Base-by-base conservation (phyloP, 2,113 vertebrate genomes). In the Centropristis striata region DNA sequence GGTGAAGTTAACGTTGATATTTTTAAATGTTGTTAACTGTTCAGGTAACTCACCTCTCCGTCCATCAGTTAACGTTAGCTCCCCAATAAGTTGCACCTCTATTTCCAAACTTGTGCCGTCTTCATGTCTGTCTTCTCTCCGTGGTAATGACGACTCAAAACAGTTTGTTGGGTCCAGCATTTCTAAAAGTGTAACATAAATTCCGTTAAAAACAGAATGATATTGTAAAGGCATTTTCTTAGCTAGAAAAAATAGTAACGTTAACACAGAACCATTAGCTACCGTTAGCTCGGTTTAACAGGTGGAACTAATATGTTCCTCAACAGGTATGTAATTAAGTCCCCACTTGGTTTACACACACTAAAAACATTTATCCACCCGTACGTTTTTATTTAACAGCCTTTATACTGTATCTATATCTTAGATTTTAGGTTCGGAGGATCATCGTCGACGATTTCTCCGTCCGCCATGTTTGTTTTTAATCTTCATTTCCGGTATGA, bases 381-480 rank as follows among this genome's bases (percentile, higher is more conserved):
- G n/a, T n/a, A n/a, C n/a, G n/a, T n/a, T n/a, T n/a, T n/a, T n/a
- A n/a, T n/a, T n/a, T n/a, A n/a, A n/a, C n/a, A n/a, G n/a, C n/a
- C n/a, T n/a, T n/a, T n/a, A n/a, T n/a, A n/a, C n/a, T n/a, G n/a
- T n/a, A 4, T 5, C 3, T 1, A 12, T 1, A 28, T 44, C 5
- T 9, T 20, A 0, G 6, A 5, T 36, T 12, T 21, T 14, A 42
- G 4, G 3, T 5, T 11, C 1, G 2, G n/a, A 0, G 15, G 16
- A 47, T 7, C 2, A 47, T 8, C 44, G 46, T 20, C 3, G 18
- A 47, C 18, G 14, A 1, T 25, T 20, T 20, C 36, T 23, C 10
- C 3, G 54, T 11, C 46, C 20, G n/a, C 57, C 25, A 63, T 54
- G 3, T 68, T 68, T 61, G 65, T 60, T 70, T 18, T 18, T 23